Percentiles rank a stretch among this genome's conserved stretches.
Evolutionary conservation across 2,797 vertebrate genomes (phyloP).

Genomic region (Halcyon badia): DNA sequence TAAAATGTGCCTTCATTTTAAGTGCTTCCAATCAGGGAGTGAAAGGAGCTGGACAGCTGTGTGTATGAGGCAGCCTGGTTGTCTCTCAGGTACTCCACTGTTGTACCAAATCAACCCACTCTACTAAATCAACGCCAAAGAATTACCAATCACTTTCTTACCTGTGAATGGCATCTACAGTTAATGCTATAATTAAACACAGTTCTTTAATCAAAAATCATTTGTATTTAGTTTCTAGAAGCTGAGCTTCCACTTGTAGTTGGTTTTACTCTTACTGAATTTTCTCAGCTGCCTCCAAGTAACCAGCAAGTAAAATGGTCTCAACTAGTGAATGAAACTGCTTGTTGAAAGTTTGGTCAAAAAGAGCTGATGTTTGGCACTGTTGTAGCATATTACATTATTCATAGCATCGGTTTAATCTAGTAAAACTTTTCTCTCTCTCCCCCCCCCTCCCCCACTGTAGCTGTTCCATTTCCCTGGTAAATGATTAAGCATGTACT

Average conservation of each 20-base stretch:
- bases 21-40: neutral
- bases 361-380: neutral
- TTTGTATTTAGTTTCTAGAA: neutral
- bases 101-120: neutral
- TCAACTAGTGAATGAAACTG: neutral
- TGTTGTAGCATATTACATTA: neutral
- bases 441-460: neutral
- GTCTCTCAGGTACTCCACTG: neutral
- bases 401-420: conserved; percentile 32
- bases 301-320: neutral
- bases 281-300: neutral
- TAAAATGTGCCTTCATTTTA: neutral
- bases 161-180: neutral
- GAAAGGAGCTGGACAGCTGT: neutral
- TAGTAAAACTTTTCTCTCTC: neutral
- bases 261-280: neutral
- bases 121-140: neutral
- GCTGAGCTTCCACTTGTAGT: neutral
- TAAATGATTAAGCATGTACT: conserved; percentile 64
- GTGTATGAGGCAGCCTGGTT: neutral
- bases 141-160: neutral
- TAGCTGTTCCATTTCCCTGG: conserved; percentile 53
- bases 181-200: neutral
- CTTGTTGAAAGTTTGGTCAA: neutral
- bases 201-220: neutral